Conservation (phyloP, 2,888 invertebrate species). For the Ephialtes manifestator region DNA sequence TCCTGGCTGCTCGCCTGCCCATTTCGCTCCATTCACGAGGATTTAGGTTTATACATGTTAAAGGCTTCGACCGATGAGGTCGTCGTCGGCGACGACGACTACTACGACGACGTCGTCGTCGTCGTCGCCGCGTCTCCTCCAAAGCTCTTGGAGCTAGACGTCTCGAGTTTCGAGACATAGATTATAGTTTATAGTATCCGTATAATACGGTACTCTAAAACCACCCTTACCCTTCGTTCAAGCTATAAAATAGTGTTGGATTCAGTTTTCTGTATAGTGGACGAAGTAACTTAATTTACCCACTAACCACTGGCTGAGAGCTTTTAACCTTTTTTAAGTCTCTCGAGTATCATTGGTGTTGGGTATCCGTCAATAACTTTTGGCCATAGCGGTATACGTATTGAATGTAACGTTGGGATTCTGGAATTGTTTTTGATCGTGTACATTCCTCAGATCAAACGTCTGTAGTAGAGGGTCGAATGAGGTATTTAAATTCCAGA, state of each 20-base stretch:
- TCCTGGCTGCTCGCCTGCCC: not conserved
- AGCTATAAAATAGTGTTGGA: conserved; percentile 1
- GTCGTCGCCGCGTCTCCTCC: not conserved
- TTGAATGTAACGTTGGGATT: too few species aligned
- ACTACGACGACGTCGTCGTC: not conserved
- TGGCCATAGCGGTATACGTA: too few species aligned
- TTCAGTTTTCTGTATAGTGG: not conserved
- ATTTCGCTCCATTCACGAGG: conserved; percentile 38
- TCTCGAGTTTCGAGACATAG: conserved; percentile 24
- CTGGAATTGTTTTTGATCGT: too few species aligned
- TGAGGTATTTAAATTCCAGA: too few species aligned
- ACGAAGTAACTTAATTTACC: conserved; percentile 22
- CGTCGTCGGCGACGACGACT: conserved; percentile 12
- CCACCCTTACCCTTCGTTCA: not conserved
- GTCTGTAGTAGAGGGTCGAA: too few species aligned
- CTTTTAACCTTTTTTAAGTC: too few species aligned
- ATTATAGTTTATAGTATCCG: conserved; percentile 36
- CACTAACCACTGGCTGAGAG: conserved; percentile 3
- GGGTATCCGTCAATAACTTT: too few species aligned
- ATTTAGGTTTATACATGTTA: conserved; percentile 32
- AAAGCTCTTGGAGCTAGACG: not conserved
- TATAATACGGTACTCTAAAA: conserved; percentile 25
- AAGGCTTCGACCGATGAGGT: conserved; percentile 34
- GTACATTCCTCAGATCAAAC: too few species aligned
- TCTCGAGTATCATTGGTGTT: too few species aligned